phyloP scores from a whole-genome alignment of 1,140 invertebrate species.

The Bicyclus anynana region DNA sequence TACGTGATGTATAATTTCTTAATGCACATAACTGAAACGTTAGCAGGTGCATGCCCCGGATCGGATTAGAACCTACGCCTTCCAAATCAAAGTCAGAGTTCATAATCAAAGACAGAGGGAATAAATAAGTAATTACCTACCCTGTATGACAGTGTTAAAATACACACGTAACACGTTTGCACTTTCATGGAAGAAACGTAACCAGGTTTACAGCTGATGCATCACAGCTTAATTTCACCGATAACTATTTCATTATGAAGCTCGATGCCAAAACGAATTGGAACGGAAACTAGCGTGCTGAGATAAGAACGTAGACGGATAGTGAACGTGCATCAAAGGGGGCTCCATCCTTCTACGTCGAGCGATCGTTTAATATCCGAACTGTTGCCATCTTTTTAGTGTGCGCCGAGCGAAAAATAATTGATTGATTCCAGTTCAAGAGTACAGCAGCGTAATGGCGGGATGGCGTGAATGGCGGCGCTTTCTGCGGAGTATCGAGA shows the following conservation, averaged over 20 bases:
- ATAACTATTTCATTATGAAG: neutral
- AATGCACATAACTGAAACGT: too few species aligned
- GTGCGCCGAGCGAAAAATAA: conserved; percentile 59
- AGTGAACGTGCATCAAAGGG: conserved; percentile 57
- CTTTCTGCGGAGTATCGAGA: neutral
- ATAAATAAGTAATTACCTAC: too few species aligned
- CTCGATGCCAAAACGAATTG: conserved; percentile 21
- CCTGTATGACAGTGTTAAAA: too few species aligned
- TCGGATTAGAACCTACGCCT: too few species aligned
- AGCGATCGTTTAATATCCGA: conserved; percentile 66
- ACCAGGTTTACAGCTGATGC: neutral
- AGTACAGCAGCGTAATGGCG: conserved; percentile 42
- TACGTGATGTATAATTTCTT: too few species aligned
- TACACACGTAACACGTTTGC: too few species aligned
- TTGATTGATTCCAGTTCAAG: conserved; percentile 53
- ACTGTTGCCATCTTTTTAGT: conserved; percentile 59
- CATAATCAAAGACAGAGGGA: too few species aligned
- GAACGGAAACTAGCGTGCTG: conserved; percentile 30
- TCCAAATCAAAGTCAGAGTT: too few species aligned
- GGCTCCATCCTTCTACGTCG: conserved; percentile 59
- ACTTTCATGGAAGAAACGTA: too few species aligned
- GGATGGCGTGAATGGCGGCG: conserved; percentile 45
- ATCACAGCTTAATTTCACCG: neutral
- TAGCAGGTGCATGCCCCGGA: too few species aligned
- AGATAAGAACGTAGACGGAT: conserved; percentile 60